phyloP scores from a whole-genome alignment of 2,797 vertebrate species.

The Sebastes aleutianus region DNA sequence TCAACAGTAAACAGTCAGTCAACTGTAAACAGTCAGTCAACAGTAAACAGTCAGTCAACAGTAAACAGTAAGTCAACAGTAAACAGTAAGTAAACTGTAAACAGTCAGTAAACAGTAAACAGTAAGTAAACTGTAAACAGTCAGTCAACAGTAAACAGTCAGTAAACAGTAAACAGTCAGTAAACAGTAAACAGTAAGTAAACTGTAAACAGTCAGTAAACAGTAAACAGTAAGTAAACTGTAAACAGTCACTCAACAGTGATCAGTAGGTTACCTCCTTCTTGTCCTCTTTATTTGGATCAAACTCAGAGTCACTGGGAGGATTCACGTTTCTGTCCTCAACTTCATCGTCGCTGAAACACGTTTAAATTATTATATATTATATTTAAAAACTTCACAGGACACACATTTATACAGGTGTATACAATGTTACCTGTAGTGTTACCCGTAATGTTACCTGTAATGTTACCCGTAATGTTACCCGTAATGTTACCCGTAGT shows the following conservation, averaged over 20 bases:
- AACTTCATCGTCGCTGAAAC: slow-evolving; percentile 88
- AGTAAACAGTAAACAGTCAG: neutral
- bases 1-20: too few relatives aligned
- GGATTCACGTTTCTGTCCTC: slow-evolving; percentile 83
- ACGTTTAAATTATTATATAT: too few relatives aligned
- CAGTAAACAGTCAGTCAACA: too few relatives aligned
- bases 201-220: neutral
- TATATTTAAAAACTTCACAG: neutral
- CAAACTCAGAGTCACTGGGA: slow-evolving; percentile 83
- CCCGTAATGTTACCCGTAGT: neutral
- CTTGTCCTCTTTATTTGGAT: slow-evolving; percentile 89
- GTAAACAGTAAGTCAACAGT: too few relatives aligned
- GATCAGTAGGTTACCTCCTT: slow-evolving; percentile 68
- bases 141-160: too few relatives aligned
- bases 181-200: too few relatives aligned
- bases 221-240: neutral
- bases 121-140: too few relatives aligned
- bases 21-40: too few relatives aligned
- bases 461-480: neutral
- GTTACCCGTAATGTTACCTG: neutral
- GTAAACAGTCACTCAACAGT: too few relatives aligned
- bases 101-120: too few relatives aligned
- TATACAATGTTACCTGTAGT: neutral
- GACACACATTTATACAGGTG: neutral
- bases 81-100: too few relatives aligned